Percentiles rank a stretch among this genome's conserved stretches.
These are phyloP conservation scores for Poeciliopsis turneri DNA, from an alignment of 2,797 vertebrate genomes.

Conservation along the genomic window DNA sequence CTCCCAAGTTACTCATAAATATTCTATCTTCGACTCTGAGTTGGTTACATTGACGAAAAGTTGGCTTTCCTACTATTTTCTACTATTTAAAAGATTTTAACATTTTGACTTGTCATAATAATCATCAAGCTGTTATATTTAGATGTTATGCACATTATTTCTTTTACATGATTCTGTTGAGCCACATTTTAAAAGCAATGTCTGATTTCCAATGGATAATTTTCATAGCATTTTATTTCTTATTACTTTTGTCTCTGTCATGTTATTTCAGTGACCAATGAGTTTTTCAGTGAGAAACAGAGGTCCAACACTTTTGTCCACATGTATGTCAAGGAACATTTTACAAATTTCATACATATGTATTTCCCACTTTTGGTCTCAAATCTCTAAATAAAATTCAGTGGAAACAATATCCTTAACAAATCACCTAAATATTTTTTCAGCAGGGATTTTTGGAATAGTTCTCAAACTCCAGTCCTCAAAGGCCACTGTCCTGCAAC, in stretches of 20 bases:
- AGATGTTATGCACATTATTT: background rate
- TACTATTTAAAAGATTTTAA: background rate
- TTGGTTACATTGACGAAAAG: conserved; percentile 7
- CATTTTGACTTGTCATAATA: background rate
- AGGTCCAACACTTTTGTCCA: background rate
- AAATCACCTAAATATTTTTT: background rate
- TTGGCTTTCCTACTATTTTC: background rate
- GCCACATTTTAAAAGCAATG: background rate
- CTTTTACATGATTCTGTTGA: background rate
- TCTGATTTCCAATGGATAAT: background rate
- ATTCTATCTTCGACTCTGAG: conserved; percentile 36
- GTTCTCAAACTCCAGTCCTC: no score
- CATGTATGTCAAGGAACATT: background rate
- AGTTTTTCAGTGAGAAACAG: background rate
- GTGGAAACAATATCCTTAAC: background rate
- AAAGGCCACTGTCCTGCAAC: no score
- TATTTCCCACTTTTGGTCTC: background rate
- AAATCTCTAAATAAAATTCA: background rate
- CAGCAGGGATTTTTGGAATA: background rate
- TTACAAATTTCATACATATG: background rate
- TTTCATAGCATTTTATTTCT: background rate
- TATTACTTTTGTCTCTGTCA: background rate
- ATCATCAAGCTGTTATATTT: background rate
- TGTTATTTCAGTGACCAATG: background rate
- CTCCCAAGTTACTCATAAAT: conserved; percentile 53